Base-by-base conservation (phyloP, 2,113 vertebrate genomes). In the Laticauda laticaudata region DNA sequence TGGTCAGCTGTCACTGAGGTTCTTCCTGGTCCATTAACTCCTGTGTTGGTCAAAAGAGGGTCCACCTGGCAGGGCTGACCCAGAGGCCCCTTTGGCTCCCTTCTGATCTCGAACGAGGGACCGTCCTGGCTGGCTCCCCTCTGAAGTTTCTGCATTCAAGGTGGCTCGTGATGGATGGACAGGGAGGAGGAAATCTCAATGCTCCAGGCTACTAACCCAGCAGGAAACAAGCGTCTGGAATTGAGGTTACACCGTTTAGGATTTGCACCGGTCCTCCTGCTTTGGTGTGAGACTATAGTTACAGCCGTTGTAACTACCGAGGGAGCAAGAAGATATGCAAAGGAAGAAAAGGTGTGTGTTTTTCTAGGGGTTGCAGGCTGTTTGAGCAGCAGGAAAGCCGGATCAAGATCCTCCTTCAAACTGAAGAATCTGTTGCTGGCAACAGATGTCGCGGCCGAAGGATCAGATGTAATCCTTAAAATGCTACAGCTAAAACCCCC, bases 1-100 rank as follows among this genome's bases (percentile, higher is more conserved):
- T 98, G 94, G 98, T 98, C 92, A 97, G 97, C 93, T 97, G 97
- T 95, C 97, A 96, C 94, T 98, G 97, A 97, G 92, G 1, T 0
- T 90, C 89, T 26, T 95, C 92, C 81, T 95, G 3, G 59, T 95
- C 51, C 55, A 53, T 55, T 93, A 94, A 95, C 3, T 93, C 88
- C 94, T 94, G 39, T 93, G 86, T 94, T 95, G 95, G 89, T 95
- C 92, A 92, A 85, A 91, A 86, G 89, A 91, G 93, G 92, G 93
- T 3, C 87, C 0, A 45, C 92, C 95, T 94, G 91, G 95, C 94
- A 95, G 95, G 45, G 93, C 95, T 97, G 96, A 96, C 97, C 97
- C 95, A 92, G 94, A 92, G 93, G 95, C 95, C 23, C 7, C 20
- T 34, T 39, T 18, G 26, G 45, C 95, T 93, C 91, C 94, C 96